These are phyloP conservation scores for Phalacrocorax brasilianus DNA, from an alignment of 2,113 vertebrate species.

Conservation along the genomic window DNA sequence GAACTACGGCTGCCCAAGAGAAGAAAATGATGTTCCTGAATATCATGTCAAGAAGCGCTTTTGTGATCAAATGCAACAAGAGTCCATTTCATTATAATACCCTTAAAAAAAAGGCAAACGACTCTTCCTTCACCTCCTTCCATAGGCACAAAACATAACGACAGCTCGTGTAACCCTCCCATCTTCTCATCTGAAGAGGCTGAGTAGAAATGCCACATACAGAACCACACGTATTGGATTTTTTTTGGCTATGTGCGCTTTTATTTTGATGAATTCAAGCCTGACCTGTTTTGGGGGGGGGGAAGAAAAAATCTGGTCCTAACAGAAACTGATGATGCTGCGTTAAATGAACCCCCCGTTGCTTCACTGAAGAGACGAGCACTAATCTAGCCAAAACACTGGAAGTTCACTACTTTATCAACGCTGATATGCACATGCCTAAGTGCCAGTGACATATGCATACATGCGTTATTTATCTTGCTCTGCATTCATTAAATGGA, in stretches of 20 bases:
- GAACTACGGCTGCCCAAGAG: constrained; percentile 50
- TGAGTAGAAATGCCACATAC: not conserved
- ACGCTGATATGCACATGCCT: constrained; percentile 13
- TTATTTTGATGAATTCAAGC: not conserved
- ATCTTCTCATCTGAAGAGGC: not conserved
- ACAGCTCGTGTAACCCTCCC: not conserved
- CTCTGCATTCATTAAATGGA: constrained; percentile 37
- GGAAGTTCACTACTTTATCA: constrained; percentile 12
- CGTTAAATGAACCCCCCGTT: not conserved
- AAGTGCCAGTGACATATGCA: constrained; percentile 40
- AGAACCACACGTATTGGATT: not conserved
- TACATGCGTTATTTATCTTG: constrained; percentile 37
- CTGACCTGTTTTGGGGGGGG: not conserved
- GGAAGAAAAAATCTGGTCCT: not conserved
- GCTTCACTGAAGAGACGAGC: not conserved
- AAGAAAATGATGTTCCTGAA: not conserved
- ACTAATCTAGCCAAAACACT: not conserved
- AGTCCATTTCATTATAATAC: not conserved
- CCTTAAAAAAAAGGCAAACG: not conserved
- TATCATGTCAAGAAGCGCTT: not conserved
- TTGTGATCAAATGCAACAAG: not conserved
- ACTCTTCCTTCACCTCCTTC: not conserved
- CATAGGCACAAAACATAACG: not conserved
- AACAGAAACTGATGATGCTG: not conserved
- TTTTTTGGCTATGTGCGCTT: not conserved